phyloP scores from a whole-genome alignment of 2,113 vertebrate genomes.

The Cygnus buccinator region DNA sequence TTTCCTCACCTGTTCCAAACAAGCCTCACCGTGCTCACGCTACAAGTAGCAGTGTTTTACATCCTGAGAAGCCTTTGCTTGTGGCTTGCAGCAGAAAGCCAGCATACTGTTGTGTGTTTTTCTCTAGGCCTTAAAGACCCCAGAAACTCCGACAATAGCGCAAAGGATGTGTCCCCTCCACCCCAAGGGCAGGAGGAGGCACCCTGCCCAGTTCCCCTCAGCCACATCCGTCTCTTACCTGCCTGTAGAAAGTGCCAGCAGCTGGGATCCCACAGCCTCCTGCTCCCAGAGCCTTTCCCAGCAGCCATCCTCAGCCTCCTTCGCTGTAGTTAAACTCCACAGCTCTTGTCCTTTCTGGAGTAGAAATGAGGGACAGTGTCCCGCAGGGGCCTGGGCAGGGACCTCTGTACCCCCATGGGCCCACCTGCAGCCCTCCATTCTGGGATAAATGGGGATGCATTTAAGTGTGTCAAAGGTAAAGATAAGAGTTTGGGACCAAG shows the following conservation, averaged over 20 bases:
- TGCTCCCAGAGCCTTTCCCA: background rate
- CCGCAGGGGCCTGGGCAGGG: fast-evolving
- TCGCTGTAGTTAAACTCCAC: fast-evolving
- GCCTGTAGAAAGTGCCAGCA: fast-evolving
- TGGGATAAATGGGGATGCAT: background rate
- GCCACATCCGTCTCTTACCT: background rate
- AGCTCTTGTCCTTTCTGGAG: background rate
- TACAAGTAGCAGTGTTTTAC: background rate
- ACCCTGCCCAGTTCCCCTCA: background rate
- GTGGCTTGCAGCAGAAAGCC: background rate
- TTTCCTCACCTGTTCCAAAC: background rate
- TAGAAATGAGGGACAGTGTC: fast-evolving
- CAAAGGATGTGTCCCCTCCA: fast-evolving
- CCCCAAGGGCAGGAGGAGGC: background rate
- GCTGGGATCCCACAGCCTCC: background rate
- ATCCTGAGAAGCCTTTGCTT: background rate
- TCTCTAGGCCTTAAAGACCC: background rate
- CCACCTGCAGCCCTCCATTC: fast-evolving
- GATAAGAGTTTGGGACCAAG: background rate
- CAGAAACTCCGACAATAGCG: background rate
- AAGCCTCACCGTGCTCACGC: background rate
- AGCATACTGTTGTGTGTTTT: fast-evolving
- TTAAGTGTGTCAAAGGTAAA: background rate
- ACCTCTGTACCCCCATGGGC: fast-evolving
- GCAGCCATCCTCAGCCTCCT: background rate